Conservation (phyloP, 1,140 invertebrate genomes). For the Phocides pigmalion region DNA sequence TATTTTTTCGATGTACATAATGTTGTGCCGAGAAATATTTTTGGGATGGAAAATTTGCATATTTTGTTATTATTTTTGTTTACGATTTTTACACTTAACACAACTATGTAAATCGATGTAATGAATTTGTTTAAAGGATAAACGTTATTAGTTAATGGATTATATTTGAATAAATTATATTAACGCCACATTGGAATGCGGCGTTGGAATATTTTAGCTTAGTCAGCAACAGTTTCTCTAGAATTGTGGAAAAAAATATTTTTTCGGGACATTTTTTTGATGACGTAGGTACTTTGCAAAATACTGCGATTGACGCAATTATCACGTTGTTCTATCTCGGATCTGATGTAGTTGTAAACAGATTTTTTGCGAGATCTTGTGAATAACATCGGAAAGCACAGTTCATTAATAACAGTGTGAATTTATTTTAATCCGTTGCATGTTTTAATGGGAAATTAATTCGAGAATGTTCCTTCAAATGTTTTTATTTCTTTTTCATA, state of each 20-base stretch:
- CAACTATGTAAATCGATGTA: background rate
- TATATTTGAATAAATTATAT: background rate
- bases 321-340: background rate
- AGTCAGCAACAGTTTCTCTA: background rate
- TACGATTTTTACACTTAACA: background rate
- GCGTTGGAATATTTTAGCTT: conserved; percentile 6
- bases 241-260: background rate
- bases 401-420: too few relatives aligned
- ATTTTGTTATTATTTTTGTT: background rate
- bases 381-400: background rate
- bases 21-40: too few relatives aligned
- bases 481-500: too few relatives aligned
- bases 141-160: background rate
- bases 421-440: background rate
- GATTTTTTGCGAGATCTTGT: background rate
- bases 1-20: too few relatives aligned
- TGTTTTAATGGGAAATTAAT: background rate
- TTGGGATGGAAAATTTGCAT: too few relatives aligned
- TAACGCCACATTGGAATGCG: background rate
- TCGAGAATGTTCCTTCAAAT: too few relatives aligned
- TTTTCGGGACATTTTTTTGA: conserved; percentile 2
- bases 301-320: conserved; percentile 7
- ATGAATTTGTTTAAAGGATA: background rate
- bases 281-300: background rate
- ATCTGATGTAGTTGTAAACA: conserved; percentile 6